phyloP scores from a whole-genome alignment of 2,113 vertebrate species.

The Xyrauchen texanus region DNA sequence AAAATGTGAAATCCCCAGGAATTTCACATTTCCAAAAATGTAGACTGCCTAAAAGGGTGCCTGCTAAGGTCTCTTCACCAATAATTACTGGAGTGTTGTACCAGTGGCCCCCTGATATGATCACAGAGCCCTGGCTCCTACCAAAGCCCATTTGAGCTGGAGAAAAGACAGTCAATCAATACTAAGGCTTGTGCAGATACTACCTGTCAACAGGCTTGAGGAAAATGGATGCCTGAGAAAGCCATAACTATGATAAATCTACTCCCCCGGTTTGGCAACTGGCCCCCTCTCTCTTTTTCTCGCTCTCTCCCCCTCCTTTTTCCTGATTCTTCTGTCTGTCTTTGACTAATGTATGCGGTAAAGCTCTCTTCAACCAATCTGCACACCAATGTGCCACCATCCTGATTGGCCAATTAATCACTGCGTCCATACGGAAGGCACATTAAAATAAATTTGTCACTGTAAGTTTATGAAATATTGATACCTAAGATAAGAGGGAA shows the following conservation, averaged over 20 bases:
- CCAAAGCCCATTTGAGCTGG: conserved; percentile 58
- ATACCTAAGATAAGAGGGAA: conserved; percentile 81
- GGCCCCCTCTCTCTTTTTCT: conserved; percentile 56
- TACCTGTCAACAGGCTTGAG: conserved; percentile 84
- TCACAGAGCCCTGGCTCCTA: conserved; percentile 49
- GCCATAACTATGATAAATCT: conserved; percentile 99
- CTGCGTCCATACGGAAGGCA: conserved; percentile 80
- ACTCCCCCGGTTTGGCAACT: conserved; percentile 66
- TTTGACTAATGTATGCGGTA: conserved; percentile 99
- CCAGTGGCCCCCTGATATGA: conserved; percentile 51
- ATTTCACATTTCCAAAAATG: conserved; percentile 1
- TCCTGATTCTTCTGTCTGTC: conserved; percentile 67
- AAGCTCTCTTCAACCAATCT: conserved; percentile 90
- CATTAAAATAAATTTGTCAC: conserved; percentile 80
- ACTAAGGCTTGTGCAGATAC: conserved; percentile 77
- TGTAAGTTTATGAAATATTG: conserved; percentile 87
- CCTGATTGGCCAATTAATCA: conserved; percentile 92
- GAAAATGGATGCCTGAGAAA: conserved; percentile 94
- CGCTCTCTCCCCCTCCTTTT: conserved; percentile 46
- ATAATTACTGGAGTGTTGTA: conserved; percentile 46
- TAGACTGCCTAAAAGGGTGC: conserved; percentile 22
- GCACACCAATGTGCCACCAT: conserved; percentile 88
- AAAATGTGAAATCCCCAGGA: conserved; percentile 1
- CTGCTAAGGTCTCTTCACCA: conserved; percentile 46
- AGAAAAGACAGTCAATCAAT: conserved; percentile 84